Evolutionary conservation across 1,140 invertebrate genomes (phyloP).

Genomic region (Apis laboriosa): DNA sequence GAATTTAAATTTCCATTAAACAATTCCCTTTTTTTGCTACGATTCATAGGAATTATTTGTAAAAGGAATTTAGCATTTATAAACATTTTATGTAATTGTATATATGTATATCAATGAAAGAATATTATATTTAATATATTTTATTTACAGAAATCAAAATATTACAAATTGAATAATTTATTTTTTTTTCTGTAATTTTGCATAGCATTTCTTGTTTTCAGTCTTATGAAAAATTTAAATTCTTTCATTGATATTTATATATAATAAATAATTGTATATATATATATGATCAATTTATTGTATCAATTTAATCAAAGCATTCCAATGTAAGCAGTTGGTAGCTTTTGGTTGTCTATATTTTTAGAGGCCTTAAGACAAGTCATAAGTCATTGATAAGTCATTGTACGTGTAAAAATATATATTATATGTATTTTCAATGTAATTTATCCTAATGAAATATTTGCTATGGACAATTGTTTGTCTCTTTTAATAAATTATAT

Average conservation of each 20-base stretch:
- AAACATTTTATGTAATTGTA: slow-evolving; percentile 69
- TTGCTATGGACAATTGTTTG: slow-evolving; percentile 65
- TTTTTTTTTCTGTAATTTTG: slow-evolving; percentile 2
- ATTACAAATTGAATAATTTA: slow-evolving; percentile 41
- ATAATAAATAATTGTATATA: slow-evolving; percentile 77
- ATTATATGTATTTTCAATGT: slow-evolving; percentile 52
- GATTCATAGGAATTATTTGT: slow-evolving; percentile 73
- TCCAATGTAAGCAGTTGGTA: slow-evolving; percentile 69
- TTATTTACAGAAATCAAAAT: slow-evolving; percentile 4
- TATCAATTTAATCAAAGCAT: slow-evolving; percentile 71
- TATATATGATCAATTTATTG: slow-evolving; percentile 61
- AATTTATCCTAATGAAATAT: slow-evolving; percentile 60
- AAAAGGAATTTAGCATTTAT: slow-evolving; percentile 76
- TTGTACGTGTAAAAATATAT: slow-evolving; percentile 59
- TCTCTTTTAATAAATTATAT: slow-evolving; percentile 67
- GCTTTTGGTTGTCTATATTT: slow-evolving; percentile 62
- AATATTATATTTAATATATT: slow-evolving; percentile 13
- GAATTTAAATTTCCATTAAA: slow-evolving; percentile 32
- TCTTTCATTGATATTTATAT: slow-evolving; percentile 73
- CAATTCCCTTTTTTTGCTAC: slow-evolving; percentile 51
- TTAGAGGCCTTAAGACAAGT: slow-evolving; percentile 53
- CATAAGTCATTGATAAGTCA: slow-evolving; percentile 17
- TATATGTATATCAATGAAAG: slow-evolving; percentile 64
- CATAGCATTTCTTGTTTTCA: slow-evolving; percentile 36
- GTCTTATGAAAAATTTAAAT: slow-evolving; percentile 50